Conservation (phyloP, 2,113 vertebrate genomes). For the Gadus chalcogrammus region DNA sequence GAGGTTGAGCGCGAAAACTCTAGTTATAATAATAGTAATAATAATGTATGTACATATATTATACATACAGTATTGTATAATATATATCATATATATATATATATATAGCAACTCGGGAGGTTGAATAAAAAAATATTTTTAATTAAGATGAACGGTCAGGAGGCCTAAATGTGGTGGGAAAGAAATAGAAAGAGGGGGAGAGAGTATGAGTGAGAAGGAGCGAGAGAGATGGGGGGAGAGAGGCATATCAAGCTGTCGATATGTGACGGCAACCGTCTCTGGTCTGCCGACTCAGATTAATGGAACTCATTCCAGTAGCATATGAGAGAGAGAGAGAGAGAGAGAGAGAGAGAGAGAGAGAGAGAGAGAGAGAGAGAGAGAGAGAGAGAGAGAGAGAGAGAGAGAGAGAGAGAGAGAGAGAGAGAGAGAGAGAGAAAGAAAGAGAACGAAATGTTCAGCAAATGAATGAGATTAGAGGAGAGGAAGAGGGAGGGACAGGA, state of each 20-base stretch:
- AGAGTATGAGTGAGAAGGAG: background rate
- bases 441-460: background rate
- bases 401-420: background rate
- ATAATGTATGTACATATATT: too few species aligned
- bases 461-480: too few species aligned
- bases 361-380: conserved; percentile 7
- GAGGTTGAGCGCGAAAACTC: too few species aligned
- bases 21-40: too few species aligned
- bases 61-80: too few species aligned
- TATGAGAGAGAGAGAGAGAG: background rate
- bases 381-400: conserved; percentile 8
- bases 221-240: background rate
- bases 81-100: too few species aligned
- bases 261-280: background rate
- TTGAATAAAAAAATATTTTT: too few species aligned
- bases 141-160: too few species aligned
- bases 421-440: conserved; percentile 1
- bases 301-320: conserved; percentile 30
- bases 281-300: conserved; percentile 25
- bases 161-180: background rate
- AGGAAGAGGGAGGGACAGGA: background rate
- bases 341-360: conserved; percentile 8
- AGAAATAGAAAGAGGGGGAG: background rate
- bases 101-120: too few species aligned
- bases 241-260: conserved; percentile 2